Evolutionary conservation across 2,888 invertebrate species (phyloP), one percentile per base, ranked within the genome.

Genomic region (Steinernema scapterisci): DNA sequence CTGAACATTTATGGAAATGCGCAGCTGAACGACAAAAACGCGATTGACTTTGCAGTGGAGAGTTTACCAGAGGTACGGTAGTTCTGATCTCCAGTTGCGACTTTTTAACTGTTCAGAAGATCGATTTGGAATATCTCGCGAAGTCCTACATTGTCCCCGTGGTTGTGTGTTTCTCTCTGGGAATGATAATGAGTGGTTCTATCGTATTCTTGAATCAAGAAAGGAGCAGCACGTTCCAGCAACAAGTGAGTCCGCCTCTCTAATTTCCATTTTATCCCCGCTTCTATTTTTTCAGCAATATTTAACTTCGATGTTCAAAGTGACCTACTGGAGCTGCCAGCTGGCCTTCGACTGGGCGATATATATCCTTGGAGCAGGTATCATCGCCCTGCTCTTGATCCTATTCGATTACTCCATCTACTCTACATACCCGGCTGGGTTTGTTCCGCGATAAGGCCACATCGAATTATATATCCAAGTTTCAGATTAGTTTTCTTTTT

Each of bases 191-290:
- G 7, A 82, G 83, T 27, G 79, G 82, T 2, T 82, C 82, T 71
- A 79, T 84, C 23, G 83, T 84, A 79, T 79, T 81, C 56, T 73
- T 85, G 52, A 81, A 86, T 45, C 84, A 85, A 51, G 85, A 85
- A 25, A 73, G 83, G 5, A 75, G 73, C 0, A 75, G 76, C 27
- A 74, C 79, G 48, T 85, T 85, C 72, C 83, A 83, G 43, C 84
- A 86, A 73, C 78, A 48, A 16, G 48, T 48, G 2, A 5, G 48
- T 7, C 13, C 3, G 7, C 48, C 13, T 48, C 2, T 7, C 5
- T 48, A 19, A 48, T 2, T 16, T 16, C 16, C 3, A 48, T 5
- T 48, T 13, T n/a, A n/a, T 48, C 16, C 3, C 13, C 48, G 3
- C 48, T n/a, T 7, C 2, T 7, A 16, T 3, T 16, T 7, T n/a